A percentile compares a stretch with the other conserved stretches of the same genome.
These are phyloP conservation scores for Pipistrellus pygmaeus DNA, from an alignment of 2,797 vertebrate genomes.

Conservation along the genomic window DNA sequence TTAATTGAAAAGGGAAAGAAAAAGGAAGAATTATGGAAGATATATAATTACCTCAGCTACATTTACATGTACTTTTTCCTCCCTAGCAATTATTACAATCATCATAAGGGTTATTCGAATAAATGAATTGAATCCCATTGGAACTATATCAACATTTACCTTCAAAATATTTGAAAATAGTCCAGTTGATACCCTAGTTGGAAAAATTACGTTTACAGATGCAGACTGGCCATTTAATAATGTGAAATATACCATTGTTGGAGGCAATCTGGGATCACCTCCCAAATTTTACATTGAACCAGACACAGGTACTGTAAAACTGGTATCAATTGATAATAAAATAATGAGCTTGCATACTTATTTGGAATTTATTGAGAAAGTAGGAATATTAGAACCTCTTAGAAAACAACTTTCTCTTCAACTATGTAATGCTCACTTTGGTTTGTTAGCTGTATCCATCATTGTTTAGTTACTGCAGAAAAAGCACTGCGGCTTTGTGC, in stretches of 20 bases:
- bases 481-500: not conserved
- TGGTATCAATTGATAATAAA: not conserved
- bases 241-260: constrained; percentile 54
- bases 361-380: constrained; percentile 7
- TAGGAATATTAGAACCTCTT: not conserved
- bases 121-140: constrained; percentile 61
- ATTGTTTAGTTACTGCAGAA: not conserved
- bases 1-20: not conserved
- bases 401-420: not conserved
- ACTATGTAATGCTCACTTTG: not conserved
- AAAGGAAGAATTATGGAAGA: not conserved
- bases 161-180: constrained; percentile 77
- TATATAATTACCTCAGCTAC: not conserved
- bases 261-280: constrained; percentile 56
- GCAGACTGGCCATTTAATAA: constrained; percentile 76
- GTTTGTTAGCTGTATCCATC: not conserved
- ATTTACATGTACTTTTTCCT: constrained; percentile 39
- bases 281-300: constrained; percentile 77
- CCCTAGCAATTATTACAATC: constrained; percentile 63
- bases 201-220: constrained; percentile 69
- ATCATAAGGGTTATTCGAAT: constrained; percentile 67
- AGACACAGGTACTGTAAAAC: constrained; percentile 60
- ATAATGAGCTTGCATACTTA: not conserved
- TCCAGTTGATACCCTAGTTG: constrained; percentile 54
- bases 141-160: not conserved